Percentiles rank a stretch among this genome's conserved stretches.
These are phyloP conservation scores for Anser cygnoides DNA, from an alignment of 2,113 vertebrate genomes.

Conservation along the genomic window DNA sequence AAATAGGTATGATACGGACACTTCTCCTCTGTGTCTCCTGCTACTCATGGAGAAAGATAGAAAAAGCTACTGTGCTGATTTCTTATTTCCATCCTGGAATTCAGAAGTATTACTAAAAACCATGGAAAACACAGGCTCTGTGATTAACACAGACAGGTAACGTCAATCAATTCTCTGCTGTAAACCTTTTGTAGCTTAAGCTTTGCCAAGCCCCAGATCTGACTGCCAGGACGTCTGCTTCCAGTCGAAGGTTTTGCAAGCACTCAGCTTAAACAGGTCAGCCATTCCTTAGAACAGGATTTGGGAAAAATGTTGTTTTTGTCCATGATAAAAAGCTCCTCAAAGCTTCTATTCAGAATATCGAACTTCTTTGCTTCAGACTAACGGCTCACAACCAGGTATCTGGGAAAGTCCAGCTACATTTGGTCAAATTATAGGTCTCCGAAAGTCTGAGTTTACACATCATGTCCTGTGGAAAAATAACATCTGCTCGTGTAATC, in stretches of 20 bases:
- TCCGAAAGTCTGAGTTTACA: not conserved
- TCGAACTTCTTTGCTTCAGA: not conserved
- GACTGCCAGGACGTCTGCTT: slow-evolving; percentile 10
- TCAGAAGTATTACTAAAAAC: not conserved
- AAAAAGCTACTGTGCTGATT: not conserved
- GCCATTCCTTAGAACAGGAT: not conserved
- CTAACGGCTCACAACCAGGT: not conserved
- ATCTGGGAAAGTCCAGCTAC: not conserved
- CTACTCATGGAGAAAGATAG: not conserved
- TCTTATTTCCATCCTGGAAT: not conserved
- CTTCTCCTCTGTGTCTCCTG: not conserved
- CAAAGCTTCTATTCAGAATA: slow-evolving; percentile 22
- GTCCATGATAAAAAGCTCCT: not conserved
- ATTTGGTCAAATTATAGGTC: not conserved
- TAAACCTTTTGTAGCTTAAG: not conserved
- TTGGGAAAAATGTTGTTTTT: not conserved
- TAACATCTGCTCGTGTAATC: not conserved
- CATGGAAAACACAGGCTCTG: not conserved
- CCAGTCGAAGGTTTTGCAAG: not conserved
- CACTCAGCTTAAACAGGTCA: not conserved
- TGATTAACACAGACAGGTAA: slow-evolving; percentile 1
- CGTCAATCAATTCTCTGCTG: accelerated
- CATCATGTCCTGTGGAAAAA: not conserved
- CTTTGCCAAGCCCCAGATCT: not conserved
- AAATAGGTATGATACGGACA: accelerated